These are phyloP conservation scores for Mactromeris polynyma DNA, from an alignment of 2,888 invertebrate genomes.

Conservation along the genomic window DNA sequence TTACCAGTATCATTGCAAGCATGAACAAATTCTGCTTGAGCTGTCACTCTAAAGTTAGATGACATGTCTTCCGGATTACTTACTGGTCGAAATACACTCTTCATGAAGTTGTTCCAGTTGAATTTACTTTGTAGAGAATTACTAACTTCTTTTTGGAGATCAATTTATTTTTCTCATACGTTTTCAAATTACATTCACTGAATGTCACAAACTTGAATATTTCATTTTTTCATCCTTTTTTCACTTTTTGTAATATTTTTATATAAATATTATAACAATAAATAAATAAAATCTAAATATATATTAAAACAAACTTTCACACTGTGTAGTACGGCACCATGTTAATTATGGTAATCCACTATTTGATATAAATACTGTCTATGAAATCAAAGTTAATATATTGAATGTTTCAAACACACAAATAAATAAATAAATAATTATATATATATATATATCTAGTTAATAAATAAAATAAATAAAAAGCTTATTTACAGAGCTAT, in stretches of 20 bases:
- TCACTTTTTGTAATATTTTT: neutral
- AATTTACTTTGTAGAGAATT: neutral
- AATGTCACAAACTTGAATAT: neutral
- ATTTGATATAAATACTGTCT: neutral
- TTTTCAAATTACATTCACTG: neutral
- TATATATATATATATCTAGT: constrained; percentile 11
- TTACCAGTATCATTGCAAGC: constrained; percentile 59
- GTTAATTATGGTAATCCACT: neutral
- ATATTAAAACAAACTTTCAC: neutral
- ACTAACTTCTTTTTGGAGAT: neutral
- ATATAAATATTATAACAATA: neutral
- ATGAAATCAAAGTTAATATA: neutral
- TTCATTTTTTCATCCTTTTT: neutral
- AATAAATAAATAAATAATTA: constrained; percentile 23
- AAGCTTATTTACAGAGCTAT: constrained; percentile 32
- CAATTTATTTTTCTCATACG: too few species aligned
- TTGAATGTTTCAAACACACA: neutral
- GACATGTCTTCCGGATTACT: constrained; percentile 36
- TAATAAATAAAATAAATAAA: constrained; percentile 11
- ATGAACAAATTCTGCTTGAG: constrained; percentile 72
- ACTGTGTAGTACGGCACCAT: neutral
- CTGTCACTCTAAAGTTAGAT: constrained; percentile 70
- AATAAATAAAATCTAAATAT: constrained; percentile 11
- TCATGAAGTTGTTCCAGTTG: neutral
- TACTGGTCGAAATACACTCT: neutral